These are phyloP conservation scores for Rhinella marina DNA, from an alignment of 2,797 vertebrate species.

Conservation along the genomic window DNA sequence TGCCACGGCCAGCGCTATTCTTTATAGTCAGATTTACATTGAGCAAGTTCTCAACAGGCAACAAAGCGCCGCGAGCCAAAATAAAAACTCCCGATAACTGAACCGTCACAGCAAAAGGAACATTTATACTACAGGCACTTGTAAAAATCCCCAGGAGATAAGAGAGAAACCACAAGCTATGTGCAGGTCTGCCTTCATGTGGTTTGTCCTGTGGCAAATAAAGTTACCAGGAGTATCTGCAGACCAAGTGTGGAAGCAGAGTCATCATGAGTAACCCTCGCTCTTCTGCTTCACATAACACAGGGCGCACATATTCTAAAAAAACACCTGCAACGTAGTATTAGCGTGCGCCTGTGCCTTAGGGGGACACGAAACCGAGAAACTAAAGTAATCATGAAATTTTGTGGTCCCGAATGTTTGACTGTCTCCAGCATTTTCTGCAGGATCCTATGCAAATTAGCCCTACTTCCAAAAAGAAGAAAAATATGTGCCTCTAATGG, in stretches of 20 bases:
- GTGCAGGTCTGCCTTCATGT: conserved; percentile 23
- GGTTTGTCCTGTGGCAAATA: conserved; percentile 27
- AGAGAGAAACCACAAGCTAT: conserved; percentile 7
- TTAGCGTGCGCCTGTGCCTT: neutral
- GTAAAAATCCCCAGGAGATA: conserved; percentile 18
- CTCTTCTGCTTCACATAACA: neutral
- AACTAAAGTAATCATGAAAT: neutral
- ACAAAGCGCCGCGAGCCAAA: neutral
- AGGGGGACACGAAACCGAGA: too few species aligned
- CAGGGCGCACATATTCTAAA: neutral
- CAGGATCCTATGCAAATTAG: too few species aligned
- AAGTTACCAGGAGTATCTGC: neutral
- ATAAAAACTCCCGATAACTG: neutral
- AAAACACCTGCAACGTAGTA: neutral
- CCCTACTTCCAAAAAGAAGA: too few species aligned
- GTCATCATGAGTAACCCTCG: conserved; percentile 20
- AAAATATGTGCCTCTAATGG: too few species aligned
- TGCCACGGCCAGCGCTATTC: neutral
- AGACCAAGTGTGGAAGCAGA: neutral
- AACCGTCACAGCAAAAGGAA: neutral
- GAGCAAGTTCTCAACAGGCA: neutral
- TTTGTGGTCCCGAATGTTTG: too few species aligned
- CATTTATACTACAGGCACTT: neutral
- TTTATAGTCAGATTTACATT: neutral
- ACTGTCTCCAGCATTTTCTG: too few species aligned